phyloP scores from a whole-genome alignment of 2,113 vertebrate genomes.

The Cranoglanis bouderius region DNA sequence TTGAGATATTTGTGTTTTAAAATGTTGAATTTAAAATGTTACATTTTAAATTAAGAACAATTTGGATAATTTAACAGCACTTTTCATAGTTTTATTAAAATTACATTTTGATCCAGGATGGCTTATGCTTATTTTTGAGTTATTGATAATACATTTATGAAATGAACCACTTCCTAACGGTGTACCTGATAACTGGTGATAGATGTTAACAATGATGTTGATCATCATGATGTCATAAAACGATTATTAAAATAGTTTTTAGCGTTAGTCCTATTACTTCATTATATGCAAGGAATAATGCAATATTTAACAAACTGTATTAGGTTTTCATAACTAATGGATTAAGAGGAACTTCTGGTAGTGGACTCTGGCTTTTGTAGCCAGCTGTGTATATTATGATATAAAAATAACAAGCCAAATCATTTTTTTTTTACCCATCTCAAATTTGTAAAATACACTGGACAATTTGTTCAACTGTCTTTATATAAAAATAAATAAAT shows the following conservation, averaged over 20 bases:
- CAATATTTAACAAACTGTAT: background rate
- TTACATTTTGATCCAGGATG: background rate
- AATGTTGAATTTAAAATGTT: background rate
- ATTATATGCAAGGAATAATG: background rate
- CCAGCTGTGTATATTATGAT: background rate
- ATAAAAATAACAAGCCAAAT: background rate
- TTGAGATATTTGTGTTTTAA: background rate
- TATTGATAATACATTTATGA: background rate
- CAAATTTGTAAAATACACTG: background rate
- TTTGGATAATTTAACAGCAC: background rate
- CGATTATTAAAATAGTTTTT: background rate
- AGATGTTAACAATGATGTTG: background rate
- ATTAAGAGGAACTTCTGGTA: background rate
- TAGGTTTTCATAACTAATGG: background rate
- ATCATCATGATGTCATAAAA: background rate
- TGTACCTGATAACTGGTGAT: background rate
- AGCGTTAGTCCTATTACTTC: background rate
- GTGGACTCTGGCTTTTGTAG: background rate
- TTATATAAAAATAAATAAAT: no score
- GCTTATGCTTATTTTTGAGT: background rate
- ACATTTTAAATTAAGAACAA: background rate
- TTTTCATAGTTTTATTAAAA: background rate
- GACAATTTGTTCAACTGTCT: background rate
- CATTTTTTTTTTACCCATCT: background rate
- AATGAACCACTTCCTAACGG: background rate